Base-by-base conservation (phyloP, 2,113 vertebrate genomes). In the Phylloscopus trochilus region DNA sequence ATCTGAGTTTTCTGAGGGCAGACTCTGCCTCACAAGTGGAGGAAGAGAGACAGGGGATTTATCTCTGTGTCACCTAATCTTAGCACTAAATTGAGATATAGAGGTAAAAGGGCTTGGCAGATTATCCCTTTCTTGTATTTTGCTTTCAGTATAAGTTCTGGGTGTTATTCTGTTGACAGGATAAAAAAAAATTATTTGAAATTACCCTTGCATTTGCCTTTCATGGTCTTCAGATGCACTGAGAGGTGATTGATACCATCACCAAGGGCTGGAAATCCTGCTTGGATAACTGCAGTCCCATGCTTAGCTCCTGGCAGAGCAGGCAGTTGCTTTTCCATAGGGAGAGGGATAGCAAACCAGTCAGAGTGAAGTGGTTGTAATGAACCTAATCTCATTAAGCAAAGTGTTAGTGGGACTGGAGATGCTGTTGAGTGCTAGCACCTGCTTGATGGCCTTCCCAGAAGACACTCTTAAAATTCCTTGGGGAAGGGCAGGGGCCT, bases 401-500 rank as follows among this genome's bases (percentile, higher is more conserved):
- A 23, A 49, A 70, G 14, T 43, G 11, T 24, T 41, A 39, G 19
- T 11, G 56, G 31, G 62, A n/a, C 23, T 59, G 68, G 47, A 72
- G 66, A 20, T 64, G 33, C 4, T 67, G 22, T 39, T 55, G n/a
- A 68, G 73, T 68, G 78, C 22, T 6, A 68, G 3, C 37, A 76
- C 49, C 46, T 75, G 70, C 31, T 22, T 39, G 11, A 16, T 51
- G 49, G 15, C 33, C 26, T 56, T 92, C 39, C 70, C 35, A 87
- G 63, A 11, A 93, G 13, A 33, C 17, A 58, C 5, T 60, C 21
- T 43, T 79, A 35, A 35, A 83, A 62, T 44, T 66, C 44, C 33
- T 26, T 53, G 19, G 7, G 10, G 11, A 56, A 74, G 7, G 3
- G 8, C 0, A 30, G 8, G 3, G 7, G 6, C 1, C 2, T 44